Base-by-base conservation (phyloP, 2,113 vertebrate genomes). In the Oryzias javanicus region DNA sequence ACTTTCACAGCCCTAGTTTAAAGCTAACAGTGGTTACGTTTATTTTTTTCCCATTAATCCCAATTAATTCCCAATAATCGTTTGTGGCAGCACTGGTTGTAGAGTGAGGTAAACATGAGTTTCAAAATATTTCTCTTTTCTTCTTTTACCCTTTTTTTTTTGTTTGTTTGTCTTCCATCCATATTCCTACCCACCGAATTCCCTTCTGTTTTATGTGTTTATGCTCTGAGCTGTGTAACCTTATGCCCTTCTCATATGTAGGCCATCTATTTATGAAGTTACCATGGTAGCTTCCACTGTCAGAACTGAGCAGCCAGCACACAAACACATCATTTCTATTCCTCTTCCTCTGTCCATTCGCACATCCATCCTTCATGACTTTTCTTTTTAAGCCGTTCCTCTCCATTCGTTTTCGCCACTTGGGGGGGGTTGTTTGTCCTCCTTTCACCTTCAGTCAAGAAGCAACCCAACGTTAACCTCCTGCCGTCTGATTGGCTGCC, bases 211-310 rank as follows among this genome's bases (percentile, higher is more conserved):
- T 80, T 63, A 55, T 80, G 72, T 84, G 72, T 84, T 79, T 81
- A 78, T 83, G 84, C 82, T 78, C 79, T 64, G 63, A 83, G 69
- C 72, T 73, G 47, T 82, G 85, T 83, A 84, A 87, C 80, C 84
- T 86, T 79, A 85, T 70, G 80, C 81, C 81, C 76, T 72, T 67
- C 65, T 64, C 58, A 85, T 80, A 78, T 85, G 75, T 86, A 87
- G 80, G 84, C 51, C 79, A 80, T 77, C 80, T 88, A 83, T 87
- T 85, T 86, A 78, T 77, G 77, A 87, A 70, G 83, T 89, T 85
- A 74, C 86, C 86, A 88, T 88, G 86, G 86, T 57, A 89, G 80
- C 87, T 71, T 56, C 74, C 60, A 57, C 56, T 74, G 70, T 60
- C 60, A 4, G 67, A 73, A 62, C 17, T 17, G 70, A 71, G 73